Evolutionary conservation across 2,113 vertebrate species (phyloP), one percentile per base, ranked within the genome.

Genomic region (Picathartes gymnocephalus): DNA sequence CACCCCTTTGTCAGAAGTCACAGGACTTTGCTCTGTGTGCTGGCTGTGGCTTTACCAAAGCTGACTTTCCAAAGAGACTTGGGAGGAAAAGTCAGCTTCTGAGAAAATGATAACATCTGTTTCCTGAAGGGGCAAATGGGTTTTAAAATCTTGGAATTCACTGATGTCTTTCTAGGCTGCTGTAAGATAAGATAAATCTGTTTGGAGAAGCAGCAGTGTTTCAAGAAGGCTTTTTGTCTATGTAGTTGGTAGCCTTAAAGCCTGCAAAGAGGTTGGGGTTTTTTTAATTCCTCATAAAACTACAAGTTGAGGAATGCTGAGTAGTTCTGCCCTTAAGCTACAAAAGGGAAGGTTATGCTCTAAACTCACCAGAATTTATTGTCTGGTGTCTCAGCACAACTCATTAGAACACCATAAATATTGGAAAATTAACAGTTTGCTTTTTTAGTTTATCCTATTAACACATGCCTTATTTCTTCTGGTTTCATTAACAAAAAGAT

Each of bases 1-100:
- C 27, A 7, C 7, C 23, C 53, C 33, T 53, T 33, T 13, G 13
- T 15, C 28, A n/a, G 47, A 51, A 27, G 42, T 20, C 6, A 1
- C 1, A 2, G 1, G 4, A 2, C 33, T 12, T 5, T 22, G 51
- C 76, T 44, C 14, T 1, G 0, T 19, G 16, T 28, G 28, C 51
- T 66, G 39, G 3, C 7, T 6, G 3, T 37, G 47, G 23, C 56
- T 57, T 56, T 23, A 3, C 15, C 39, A n/a, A 48, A 66, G 69
- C 8, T 65, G 39, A 31, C 11, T 1, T 13, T 53, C 31, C 1
- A 1, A 47, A 44, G 56, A 50, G 18, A 18, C 54, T 11, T 11
- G 13, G 31, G 60, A 68, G 66, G 71, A 35, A n/a, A 60, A 39
- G 8, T 16, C 35, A 27, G 39, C 33, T 47, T 45, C 45, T 6